phyloP scores from a whole-genome alignment of 2,888 invertebrate genomes.

The Drosophila macrothrix region DNA sequence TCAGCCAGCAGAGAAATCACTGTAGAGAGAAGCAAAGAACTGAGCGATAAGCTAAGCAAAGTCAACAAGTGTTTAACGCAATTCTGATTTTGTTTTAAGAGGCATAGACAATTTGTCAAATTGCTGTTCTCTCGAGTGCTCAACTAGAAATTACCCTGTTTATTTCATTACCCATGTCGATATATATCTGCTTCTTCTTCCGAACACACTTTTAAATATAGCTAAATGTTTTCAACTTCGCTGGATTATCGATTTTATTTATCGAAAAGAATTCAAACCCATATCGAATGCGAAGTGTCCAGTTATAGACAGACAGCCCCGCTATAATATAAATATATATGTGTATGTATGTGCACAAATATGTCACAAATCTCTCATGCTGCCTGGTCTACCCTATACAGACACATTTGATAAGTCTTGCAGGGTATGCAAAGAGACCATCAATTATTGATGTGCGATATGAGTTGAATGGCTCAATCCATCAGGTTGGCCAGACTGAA shows the following conservation, averaged over 20 bases:
- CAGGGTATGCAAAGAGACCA: neutral
- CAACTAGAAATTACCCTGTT: neutral
- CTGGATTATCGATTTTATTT: neutral
- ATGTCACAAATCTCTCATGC: neutral
- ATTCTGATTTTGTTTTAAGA: constrained; percentile 6
- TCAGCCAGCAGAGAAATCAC: constrained; percentile 54
- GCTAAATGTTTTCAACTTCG: neutral
- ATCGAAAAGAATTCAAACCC: neutral
- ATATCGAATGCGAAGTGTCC: neutral
- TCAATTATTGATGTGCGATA: constrained; percentile 28
- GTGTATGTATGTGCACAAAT: neutral
- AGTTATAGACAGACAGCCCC: neutral
- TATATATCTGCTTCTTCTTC: neutral
- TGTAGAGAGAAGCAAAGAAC: constrained; percentile 19
- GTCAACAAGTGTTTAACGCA: constrained; percentile 51
- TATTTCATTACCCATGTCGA: neutral
- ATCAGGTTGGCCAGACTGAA: constrained; percentile 27
- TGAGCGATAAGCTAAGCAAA: constrained; percentile 28
- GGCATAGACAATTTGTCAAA: neutral
- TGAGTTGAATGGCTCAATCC: constrained; percentile 35
- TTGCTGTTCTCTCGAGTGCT: neutral
- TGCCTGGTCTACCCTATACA: neutral
- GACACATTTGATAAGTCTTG: neutral
- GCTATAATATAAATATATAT: neutral
- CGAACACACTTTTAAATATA: neutral